Percentiles rank a stretch among this genome's conserved stretches.
Evolutionary conservation across 2,113 vertebrate genomes (phyloP).

Genomic region (Pteropus alecto): DNA sequence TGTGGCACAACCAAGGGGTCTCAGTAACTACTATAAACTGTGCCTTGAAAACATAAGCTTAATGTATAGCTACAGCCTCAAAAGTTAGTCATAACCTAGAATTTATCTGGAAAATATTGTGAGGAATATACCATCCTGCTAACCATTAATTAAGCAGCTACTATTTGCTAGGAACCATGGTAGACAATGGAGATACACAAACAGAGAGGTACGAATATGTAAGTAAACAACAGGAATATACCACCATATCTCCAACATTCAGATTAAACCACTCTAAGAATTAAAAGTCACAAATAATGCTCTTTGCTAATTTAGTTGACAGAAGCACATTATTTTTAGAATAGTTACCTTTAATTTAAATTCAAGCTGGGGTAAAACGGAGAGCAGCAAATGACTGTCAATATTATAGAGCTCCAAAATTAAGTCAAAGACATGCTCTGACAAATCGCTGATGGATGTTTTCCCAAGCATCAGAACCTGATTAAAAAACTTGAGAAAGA

Average conservation of each 20-base stretch:
- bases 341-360: slow-evolving; percentile 97
- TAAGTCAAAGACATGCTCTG: slow-evolving; percentile 97
- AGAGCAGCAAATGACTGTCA: slow-evolving; percentile 97
- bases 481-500: slow-evolving; percentile 94
- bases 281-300: not conserved
- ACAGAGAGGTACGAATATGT: not conserved
- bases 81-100: not conserved
- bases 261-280: not conserved
- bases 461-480: slow-evolving; percentile 99
- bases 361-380: slow-evolving; percentile 97
- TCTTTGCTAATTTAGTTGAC: not conserved
- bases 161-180: not conserved
- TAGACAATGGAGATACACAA: not conserved
- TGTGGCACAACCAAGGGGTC: not conserved
- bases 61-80: not conserved
- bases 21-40: not conserved
- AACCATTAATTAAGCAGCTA: not conserved
- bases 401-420: slow-evolving; percentile 99
- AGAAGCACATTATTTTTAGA: not conserved
- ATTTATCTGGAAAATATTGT: not conserved
- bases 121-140: not conserved
- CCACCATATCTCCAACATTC: not conserved
- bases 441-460: slow-evolving; percentile 98
- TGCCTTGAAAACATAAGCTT: not conserved
- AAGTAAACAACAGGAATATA: not conserved